Percentiles rank a stretch among this genome's conserved stretches.
Conservation (phyloP, 2,797 vertebrate species). For the Parambassis ranga region DNA sequence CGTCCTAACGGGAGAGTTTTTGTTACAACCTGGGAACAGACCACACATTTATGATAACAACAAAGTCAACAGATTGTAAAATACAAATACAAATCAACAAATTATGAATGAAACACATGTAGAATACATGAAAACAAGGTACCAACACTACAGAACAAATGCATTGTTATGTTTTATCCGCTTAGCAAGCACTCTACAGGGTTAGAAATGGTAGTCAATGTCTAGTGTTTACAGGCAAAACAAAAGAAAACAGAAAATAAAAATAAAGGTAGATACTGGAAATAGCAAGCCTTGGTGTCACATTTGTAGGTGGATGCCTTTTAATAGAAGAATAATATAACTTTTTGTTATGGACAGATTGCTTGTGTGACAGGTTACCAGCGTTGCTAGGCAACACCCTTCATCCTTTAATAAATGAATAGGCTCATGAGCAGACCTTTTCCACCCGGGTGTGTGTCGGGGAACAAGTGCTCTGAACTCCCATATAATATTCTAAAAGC, state of each 20-base stretch:
- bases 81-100: conserved; percentile 1
- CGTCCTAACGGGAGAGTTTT: conserved; percentile 17
- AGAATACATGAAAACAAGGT: conserved; percentile 18
- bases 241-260: conserved; percentile 36
- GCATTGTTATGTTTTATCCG: conserved; percentile 70
- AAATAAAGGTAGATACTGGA: conserved; percentile 27
- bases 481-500: conserved; percentile 31
- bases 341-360: conserved; percentile 41
- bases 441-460: conserved; percentile 4
- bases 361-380: conserved; percentile 39
- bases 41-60: conserved; percentile 34
- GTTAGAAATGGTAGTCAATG: conserved; percentile 53
- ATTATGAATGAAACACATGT: conserved; percentile 19
- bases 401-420: conserved; percentile 70
- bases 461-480: conserved; percentile 24
- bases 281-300: conserved; percentile 67
- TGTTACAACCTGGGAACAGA: conserved; percentile 52
- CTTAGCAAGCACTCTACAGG: conserved; percentile 58
- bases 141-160: conserved; percentile 54
- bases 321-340: conserved; percentile 24
- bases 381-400: conserved; percentile 71
- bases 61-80: conserved; percentile 12
- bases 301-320: conserved; percentile 30
- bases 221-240: conserved; percentile 46
- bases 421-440: conserved; percentile 65